Conservation (phyloP, 1,140 invertebrate genomes). For the Pissodes strobi region DNA sequence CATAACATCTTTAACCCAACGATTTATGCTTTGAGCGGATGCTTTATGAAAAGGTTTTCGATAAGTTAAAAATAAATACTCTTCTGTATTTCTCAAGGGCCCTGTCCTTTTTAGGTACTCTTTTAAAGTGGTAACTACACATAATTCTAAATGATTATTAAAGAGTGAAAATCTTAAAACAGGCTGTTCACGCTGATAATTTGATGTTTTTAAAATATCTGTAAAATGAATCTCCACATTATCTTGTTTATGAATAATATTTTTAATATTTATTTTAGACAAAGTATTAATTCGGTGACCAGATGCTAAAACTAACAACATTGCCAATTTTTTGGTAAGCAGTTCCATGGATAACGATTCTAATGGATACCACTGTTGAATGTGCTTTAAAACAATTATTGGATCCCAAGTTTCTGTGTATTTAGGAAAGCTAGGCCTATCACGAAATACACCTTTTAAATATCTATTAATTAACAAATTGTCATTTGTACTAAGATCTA, state of each 20-base stretch:
- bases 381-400: neutral
- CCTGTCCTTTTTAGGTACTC: neutral
- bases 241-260: neutral
- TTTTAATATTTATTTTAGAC: neutral
- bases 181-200: neutral
- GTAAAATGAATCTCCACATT: neutral
- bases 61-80: conserved; percentile 1
- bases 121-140: neutral
- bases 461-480: neutral
- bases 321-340: neutral
- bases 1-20: conserved; percentile 9
- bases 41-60: neutral
- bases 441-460: neutral
- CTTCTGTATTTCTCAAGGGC: neutral
- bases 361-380: neutral
- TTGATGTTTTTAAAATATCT: neutral
- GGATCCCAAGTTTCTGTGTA: neutral
- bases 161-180: neutral
- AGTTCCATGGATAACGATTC: neutral
- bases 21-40: conserved; percentile 10
- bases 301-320: conserved; percentile 1
- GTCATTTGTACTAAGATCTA: neutral
- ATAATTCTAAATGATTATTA: neutral
- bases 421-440: neutral
- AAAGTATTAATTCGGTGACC: conserved; percentile 2